Conservation (phyloP, 2,888 invertebrate genomes). For the Ditula angustiorana region DNA sequence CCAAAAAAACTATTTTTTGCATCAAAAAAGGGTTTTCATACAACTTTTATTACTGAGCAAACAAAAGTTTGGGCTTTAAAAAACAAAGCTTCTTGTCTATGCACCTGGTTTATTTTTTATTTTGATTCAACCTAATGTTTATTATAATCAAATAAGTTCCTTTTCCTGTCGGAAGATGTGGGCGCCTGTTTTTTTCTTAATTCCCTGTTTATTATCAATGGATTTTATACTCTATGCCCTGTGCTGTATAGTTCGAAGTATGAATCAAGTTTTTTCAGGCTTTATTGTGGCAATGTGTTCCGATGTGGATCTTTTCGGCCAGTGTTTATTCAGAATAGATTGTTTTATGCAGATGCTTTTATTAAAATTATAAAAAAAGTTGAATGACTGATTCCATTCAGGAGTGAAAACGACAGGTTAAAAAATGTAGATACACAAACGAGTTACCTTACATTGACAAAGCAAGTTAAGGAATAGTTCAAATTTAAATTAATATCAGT, state of each 20-base stretch:
- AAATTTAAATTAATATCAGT: too few species aligned
- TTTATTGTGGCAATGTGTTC: constrained; percentile 76
- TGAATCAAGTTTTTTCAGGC: constrained; percentile 44
- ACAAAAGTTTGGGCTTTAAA: constrained; percentile 65
- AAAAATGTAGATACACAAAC: background rate
- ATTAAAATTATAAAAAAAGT: constrained; percentile 46
- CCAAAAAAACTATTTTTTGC: constrained; percentile 55
- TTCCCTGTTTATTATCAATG: constrained; percentile 33
- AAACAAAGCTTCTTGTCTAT: constrained; percentile 62
- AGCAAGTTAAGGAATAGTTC: too few species aligned
- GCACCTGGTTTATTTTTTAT: constrained; percentile 76
- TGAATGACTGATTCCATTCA: constrained; percentile 41
- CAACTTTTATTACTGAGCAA: constrained; percentile 70
- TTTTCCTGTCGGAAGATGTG: constrained; percentile 81
- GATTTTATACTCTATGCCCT: constrained; percentile 1
- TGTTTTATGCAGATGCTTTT: constrained; percentile 74
- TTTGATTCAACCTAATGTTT: constrained; percentile 74
- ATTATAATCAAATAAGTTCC: constrained; percentile 84
- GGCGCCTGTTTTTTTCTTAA: constrained; percentile 70
- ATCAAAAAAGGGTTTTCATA: constrained; percentile 64
- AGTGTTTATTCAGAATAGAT: constrained; percentile 67
- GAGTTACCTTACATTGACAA: too few species aligned
- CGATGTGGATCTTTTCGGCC: constrained; percentile 59
- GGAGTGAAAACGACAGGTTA: constrained; percentile 16
- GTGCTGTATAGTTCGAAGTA: constrained; percentile 3